Base-by-base conservation (phyloP, 2,113 vertebrate genomes). In the Brachyhypopomus occidentalis region DNA sequence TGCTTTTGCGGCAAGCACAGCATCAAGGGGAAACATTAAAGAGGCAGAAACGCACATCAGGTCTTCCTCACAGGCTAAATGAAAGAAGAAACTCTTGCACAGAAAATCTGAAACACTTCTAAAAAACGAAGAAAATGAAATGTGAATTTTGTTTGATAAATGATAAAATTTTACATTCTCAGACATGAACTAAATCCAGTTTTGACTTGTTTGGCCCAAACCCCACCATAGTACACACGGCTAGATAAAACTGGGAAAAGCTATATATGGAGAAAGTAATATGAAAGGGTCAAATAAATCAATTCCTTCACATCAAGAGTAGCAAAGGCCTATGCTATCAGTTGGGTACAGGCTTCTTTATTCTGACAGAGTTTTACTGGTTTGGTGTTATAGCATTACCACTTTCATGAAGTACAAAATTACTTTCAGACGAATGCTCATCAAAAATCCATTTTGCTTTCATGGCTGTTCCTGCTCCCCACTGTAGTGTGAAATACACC, bases 381-480 rank as follows among this genome's bases (percentile, higher is more conserved):
- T 66, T 74, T 8, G 25, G 79, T 80, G 60, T 79, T 79, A 79
- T 63, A 72, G 60, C 45, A 5, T 70, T 55, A 60, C 27, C 55
- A 77, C 69, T 82, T 82, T 82, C 56, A 82, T 77, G 56, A 77
- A 71, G 72, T 70, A 77, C 30, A 77, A 84, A 78, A 80, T 72
- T 25, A 80, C 78, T 75, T 84, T 76, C 64, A 48, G 59, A 48
- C 62, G 71, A 70, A 67, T 52, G n/a, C 77, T 79, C 77, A 78
- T 83, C 52, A 75, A 75, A 79, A 83, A 82, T 77, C 67, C 67
- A 72, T 77, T 77, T 63, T 56, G 58, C 66, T 82, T 77, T 82
- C 55, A 63, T 62, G 67, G n/a, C 67, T 63, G 27, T 55, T 82
- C 45, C 58, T 1, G 64, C 25, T 73, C 25, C 34, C 16, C 45